A percentile compares a stretch with the other conserved stretches of the same genome.
These are phyloP conservation scores for Drosophila tanythrix DNA, from an alignment of 2,888 invertebrate genomes.

Conservation along the genomic window DNA sequence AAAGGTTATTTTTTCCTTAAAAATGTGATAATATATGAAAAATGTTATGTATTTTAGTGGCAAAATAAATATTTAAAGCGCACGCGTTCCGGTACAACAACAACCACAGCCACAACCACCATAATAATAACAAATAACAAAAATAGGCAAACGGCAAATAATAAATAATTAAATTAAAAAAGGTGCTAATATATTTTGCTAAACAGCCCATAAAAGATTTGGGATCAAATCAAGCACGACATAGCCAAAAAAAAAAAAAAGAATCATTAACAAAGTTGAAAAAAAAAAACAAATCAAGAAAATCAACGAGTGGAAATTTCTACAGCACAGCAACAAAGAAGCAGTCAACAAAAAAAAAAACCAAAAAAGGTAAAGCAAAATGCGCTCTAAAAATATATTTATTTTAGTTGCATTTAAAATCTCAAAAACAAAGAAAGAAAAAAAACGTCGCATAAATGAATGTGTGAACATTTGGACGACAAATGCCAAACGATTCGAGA, in stretches of 20 bases:
- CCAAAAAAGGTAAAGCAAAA: constrained; percentile 39
- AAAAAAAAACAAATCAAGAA: constrained; percentile 14
- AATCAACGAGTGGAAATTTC: constrained; percentile 51
- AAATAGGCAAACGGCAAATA: constrained; percentile 7
- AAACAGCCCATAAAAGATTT: constrained; percentile 49
- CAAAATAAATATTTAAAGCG: constrained; percentile 50
- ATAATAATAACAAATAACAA: constrained; percentile 20
- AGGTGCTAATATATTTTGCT: constrained; percentile 68
- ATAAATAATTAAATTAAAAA: constrained; percentile 30
- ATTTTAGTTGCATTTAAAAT: constrained; percentile 70
- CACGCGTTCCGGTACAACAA: constrained; percentile 49
- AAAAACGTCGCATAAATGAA: constrained; percentile 63
- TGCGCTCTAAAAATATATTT: constrained; percentile 52
- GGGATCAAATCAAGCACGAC: constrained; percentile 38
- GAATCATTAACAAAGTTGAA: constrained; percentile 13
- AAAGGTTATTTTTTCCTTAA: constrained; percentile 5
- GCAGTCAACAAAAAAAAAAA: constrained; percentile 41
- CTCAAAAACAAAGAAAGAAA: constrained; percentile 3
- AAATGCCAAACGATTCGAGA: constrained; percentile 35
- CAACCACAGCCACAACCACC: constrained; percentile 4
- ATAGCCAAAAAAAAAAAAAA: constrained; percentile 6
- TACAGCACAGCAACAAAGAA: constrained; percentile 25
- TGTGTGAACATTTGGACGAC: constrained; percentile 19
- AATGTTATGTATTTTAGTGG: constrained; percentile 22
- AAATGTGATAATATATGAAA: constrained; percentile 35